phyloP scores from a whole-genome alignment of 1,140 invertebrate genomes.

The Tenebrio molitor region DNA sequence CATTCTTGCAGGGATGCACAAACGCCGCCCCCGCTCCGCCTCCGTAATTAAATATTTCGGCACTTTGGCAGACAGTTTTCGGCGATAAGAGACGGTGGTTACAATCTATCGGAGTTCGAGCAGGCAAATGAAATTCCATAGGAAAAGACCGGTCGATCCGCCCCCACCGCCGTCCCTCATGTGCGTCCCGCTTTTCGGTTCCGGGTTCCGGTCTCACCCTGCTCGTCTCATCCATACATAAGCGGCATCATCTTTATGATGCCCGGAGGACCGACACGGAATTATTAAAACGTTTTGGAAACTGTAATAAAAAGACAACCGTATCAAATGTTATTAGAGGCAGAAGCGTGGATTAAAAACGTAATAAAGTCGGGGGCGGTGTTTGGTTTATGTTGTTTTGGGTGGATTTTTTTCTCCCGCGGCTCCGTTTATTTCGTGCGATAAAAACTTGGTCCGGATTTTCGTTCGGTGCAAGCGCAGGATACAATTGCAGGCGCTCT shows the following conservation, averaged over 20 bases:
- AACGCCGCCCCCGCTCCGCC: not conserved
- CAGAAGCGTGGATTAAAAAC: slow-evolving; percentile 30
- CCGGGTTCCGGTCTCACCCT: not conserved
- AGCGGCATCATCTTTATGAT: slow-evolving; percentile 35
- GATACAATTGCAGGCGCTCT: too few species aligned
- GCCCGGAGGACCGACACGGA: slow-evolving; percentile 22
- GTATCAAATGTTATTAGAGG: slow-evolving; percentile 31
- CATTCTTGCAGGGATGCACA: not conserved
- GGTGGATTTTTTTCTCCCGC: not conserved
- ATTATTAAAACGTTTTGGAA: slow-evolving; percentile 28
- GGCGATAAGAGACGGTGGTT: slow-evolving; percentile 12
- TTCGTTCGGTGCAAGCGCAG: too few species aligned
- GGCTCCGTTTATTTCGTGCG: not conserved
- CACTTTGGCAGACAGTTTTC: slow-evolving; percentile 29
- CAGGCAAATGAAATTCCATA: slow-evolving; percentile 37
- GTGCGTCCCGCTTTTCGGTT: slow-evolving; percentile 9
- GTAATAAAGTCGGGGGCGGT: slow-evolving; percentile 1
- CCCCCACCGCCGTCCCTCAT: slow-evolving; percentile 7
- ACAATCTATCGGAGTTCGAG: slow-evolving; percentile 21
- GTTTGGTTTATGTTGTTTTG: not conserved
- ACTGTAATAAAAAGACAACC: slow-evolving; percentile 33
- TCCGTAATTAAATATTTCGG: slow-evolving; percentile 28
- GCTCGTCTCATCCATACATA: not conserved
- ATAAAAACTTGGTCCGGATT: too few species aligned
- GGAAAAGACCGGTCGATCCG: slow-evolving; percentile 2